phyloP scores from a whole-genome alignment of 2,888 invertebrate genomes.

The Orthosia cruda region DNA sequence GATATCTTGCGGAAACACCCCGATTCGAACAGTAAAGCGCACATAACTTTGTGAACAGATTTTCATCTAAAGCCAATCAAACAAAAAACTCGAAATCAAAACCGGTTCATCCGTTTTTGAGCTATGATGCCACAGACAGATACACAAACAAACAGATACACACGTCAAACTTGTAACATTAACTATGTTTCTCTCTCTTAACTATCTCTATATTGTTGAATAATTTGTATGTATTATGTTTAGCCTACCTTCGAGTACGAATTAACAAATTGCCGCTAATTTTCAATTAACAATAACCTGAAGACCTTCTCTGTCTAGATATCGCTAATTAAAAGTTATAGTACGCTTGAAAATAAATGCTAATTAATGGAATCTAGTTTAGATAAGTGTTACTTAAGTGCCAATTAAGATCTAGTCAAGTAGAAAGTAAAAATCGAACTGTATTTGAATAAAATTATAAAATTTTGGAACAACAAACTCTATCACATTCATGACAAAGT shows the following conservation, averaged over 20 bases:
- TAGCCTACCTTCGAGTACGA: neutral
- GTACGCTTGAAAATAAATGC: constrained; percentile 16
- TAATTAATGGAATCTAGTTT: constrained; percentile 33
- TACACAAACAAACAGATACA: too few species aligned
- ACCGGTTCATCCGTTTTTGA: too few species aligned
- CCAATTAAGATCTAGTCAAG: neutral
- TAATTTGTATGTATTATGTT: neutral
- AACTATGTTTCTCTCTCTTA: neutral
- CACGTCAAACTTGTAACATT: too few species aligned
- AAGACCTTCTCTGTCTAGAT: constrained; percentile 20
- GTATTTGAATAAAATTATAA: too few species aligned
- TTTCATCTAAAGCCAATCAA: too few species aligned
- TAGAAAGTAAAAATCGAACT: constrained; percentile 2
- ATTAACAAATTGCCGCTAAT: constrained; percentile 19
- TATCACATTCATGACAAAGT: too few species aligned
- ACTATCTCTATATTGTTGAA: neutral
- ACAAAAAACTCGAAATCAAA: too few species aligned
- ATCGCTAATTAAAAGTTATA: constrained; percentile 20
- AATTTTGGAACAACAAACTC: too few species aligned
- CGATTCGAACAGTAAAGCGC: too few species aligned
- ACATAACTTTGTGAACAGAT: too few species aligned
- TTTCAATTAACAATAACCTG: constrained; percentile 31
- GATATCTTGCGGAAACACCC: too few species aligned
- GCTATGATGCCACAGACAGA: too few species aligned
- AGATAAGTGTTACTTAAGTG: constrained; percentile 12